A percentile compares a stretch with the other conserved stretches of the same genome.
phyloP scores from a whole-genome alignment of 1,140 invertebrate genomes.

The Caenorhabditis remanei region DNA sequence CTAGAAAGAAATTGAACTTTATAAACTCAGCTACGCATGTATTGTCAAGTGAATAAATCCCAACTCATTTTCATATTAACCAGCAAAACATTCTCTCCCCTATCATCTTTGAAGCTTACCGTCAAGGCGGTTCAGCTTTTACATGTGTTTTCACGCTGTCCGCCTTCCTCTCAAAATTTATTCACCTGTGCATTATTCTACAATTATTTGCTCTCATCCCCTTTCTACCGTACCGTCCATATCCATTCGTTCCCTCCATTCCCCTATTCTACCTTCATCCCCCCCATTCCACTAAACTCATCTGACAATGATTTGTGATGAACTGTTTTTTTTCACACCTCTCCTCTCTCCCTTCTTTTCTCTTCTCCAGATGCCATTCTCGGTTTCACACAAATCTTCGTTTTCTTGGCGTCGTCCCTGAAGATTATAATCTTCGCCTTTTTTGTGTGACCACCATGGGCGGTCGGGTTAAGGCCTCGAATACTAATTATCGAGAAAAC shows the following conservation, averaged over 20 bases:
- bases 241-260: not conserved
- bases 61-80: not conserved
- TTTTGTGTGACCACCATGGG: conserved; percentile 30
- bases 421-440: conserved; percentile 42
- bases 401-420: conserved; percentile 48
- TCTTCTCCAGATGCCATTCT: conserved; percentile 23
- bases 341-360: not conserved
- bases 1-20: no score
- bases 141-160: conserved; percentile 47
- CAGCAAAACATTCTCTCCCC: not conserved
- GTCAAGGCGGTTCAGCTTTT: not conserved
- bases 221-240: conserved; percentile 21
- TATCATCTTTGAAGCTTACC: no score
- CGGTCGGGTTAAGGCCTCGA: conserved; percentile 33
- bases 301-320: conserved; percentile 48
- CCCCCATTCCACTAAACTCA: not conserved
- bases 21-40: no score
- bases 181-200: conserved; percentile 47
- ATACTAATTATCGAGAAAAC: conserved; percentile 45
- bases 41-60: no score
- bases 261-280: not conserved
- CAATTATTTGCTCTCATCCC: conserved; percentile 4
- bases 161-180: not conserved
- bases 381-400: conserved; percentile 53
- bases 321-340: conserved; percentile 21